Base-by-base conservation (phyloP, 2,113 vertebrate species). In the Phrynosoma blainvillii region DNA sequence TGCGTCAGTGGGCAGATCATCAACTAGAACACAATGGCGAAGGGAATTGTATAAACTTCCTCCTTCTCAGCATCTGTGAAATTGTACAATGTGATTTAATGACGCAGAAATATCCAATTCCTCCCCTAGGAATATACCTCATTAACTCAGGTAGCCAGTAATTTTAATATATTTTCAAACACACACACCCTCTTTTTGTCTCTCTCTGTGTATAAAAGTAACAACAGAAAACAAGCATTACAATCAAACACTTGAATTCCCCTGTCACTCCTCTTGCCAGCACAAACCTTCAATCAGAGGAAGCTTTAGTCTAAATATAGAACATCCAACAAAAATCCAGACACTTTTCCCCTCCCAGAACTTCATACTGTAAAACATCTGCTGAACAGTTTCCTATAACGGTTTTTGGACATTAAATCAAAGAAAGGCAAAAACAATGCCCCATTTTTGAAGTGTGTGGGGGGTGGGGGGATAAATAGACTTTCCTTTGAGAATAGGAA, bases 331-430 rank as follows among this genome's bases (percentile, higher is more conserved):
- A 96, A 95, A 96, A 95, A 93, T 70, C 68, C 42, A 94, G 93
- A 79, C 89, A 88, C 77, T 85, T 84, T 90, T 12, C 14, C 91
- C 96, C 95, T 91, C 91, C 91, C 88, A 93, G 95, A 94, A 93
- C 95, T 97, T 95, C 94, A 89, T 95, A 91, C 95, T 93, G 92
- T 95, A 95, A 95, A 97, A 97, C 97, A 97, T 97, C 97, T 97
- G 97, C 96, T 96, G 96, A 97, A 96, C 96, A 96, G 97, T 97
- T 97, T 97, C 97, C 97, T 97, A 97, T 97, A 96, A 96, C 96
- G 96, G 96, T 97, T 97, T 97, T 97, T 97, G 96, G 96, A 96
- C 96, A 95, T 96, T 95, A 96, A 97, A 97, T 97, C 97, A 97
- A 97, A 97, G 97, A 95, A 88, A 84, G 88, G 89, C 95, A 95